Base-by-base conservation (phyloP, 2,797 vertebrate genomes). In the Sebastolobus altivelis region DNA sequence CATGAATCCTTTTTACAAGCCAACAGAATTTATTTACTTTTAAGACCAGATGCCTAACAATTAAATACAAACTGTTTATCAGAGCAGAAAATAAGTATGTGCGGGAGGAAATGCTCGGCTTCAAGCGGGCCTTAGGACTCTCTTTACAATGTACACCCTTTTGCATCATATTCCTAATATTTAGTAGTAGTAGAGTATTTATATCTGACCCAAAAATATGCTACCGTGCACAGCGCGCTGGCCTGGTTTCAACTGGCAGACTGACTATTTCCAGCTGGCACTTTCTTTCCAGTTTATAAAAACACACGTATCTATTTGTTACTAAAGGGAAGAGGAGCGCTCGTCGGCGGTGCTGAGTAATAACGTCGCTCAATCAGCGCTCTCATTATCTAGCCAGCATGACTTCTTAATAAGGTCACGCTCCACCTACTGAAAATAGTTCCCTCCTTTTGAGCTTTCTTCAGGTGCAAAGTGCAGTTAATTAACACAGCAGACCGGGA, bases 391-490 rank as follows among this genome's bases (percentile, higher is more conserved):
- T 95, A 88, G 92, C 92, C 94, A 93, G 93, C 93, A 88, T 95
- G 95, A 95, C 93, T 95, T 91, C 93, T 95, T 96, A 96, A 96
- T 96, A 96, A 96, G 95, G 95, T 96, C 94, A 95, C 90, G 93
- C 95, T 95, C 95, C 95, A 96, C 94, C 95, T 95, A 92, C 95
- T 95, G 93, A 96, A 96, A 96, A 96, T 96, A 96, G 96, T 95
- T 94, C 86, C 94, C 93, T 94, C 92, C 93, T 95, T 95, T 95
- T 94, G 89, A 95, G 95, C 94, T 95, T 95, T 95, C 93, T 95
- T 96, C 94, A 96, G 96, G 95, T 96, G 95, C 95, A 95, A 95
- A 96, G 95, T 95, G 95, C 95, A 95, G 94, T 96, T 96, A 95
- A 96, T 96, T 95, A 96, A 96, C 95, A 95, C 92, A 90, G 92